Percentiles rank a stretch among this genome's conserved stretches.
These are phyloP conservation scores for Cardiocondyla obscurior DNA, from an alignment of 1,140 invertebrate genomes.

Conservation along the genomic window DNA sequence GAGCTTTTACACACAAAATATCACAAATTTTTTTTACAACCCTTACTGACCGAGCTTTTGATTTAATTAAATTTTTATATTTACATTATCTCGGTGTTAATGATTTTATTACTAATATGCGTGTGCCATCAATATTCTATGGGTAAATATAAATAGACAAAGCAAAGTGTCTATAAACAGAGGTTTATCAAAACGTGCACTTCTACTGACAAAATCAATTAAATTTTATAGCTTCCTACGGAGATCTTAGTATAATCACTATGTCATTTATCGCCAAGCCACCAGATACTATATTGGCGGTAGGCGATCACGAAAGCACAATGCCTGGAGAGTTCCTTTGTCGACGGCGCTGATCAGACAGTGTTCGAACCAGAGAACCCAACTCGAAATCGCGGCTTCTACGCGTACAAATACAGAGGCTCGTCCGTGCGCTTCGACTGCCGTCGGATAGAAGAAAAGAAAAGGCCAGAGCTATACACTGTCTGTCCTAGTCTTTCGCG, in stretches of 20 bases:
- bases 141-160: too few species aligned
- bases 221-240: neutral
- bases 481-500: too few species aligned
- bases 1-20: neutral
- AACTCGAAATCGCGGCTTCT: too few species aligned
- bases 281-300: neutral
- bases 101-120: too few species aligned
- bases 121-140: too few species aligned
- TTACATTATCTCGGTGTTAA: too few species aligned
- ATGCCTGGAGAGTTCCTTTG: constrained; percentile 42
- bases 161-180: constrained; percentile 43
- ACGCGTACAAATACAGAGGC: too few species aligned
- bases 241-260: neutral
- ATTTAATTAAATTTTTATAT: neutral
- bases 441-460: too few species aligned
- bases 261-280: neutral
- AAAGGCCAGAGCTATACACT: too few species aligned
- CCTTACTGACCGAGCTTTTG: too few species aligned
- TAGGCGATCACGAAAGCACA: neutral
- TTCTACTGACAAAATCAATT: neutral
- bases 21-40: neutral
- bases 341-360: constrained; percentile 53
- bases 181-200: neutral
- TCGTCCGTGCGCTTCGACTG: too few species aligned
- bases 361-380: constrained; percentile 62